Evolutionary conservation across 2,888 invertebrate genomes (phyloP).

Genomic region (Lasioglossum leucozonium): DNA sequence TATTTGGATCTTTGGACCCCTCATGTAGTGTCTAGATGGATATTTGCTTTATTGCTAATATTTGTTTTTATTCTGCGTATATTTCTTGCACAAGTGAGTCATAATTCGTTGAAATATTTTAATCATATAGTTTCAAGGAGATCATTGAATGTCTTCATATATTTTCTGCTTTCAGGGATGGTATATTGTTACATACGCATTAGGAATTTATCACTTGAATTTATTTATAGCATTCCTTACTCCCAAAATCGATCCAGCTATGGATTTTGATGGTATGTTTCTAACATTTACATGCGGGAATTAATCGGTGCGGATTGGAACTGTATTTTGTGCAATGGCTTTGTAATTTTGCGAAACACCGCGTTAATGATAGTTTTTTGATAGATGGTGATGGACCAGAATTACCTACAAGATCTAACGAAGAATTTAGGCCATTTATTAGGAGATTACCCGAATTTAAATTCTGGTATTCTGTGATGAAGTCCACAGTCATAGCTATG

Average conservation of each 20-base stretch:
- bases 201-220: conserved; percentile 99
- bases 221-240: conserved; percentile 99
- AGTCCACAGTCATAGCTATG: conserved; percentile 95
- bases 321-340: background rate
- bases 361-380: conserved; percentile 20
- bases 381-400: conserved; percentile 94
- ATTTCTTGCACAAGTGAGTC: conserved; percentile 91
- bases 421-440: conserved; percentile 99
- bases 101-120: conserved; percentile 60
- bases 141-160: background rate
- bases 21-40: conserved; percentile 92
- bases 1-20: conserved; percentile 95
- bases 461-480: conserved; percentile 99
- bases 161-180: conserved; percentile 93
- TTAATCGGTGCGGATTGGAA: background rate
- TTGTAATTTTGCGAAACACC: background rate
- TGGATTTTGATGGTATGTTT: conserved; percentile 94
- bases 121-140: background rate
- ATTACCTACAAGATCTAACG: conserved; percentile 96
- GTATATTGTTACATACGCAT: conserved; percentile 99
- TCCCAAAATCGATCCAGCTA: conserved; percentile 99
- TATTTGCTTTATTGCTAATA: conserved; percentile 89
- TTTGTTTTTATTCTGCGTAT: conserved; percentile 92
- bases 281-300: background rate
- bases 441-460: conserved; percentile 99